These are phyloP conservation scores for Dinoponera quadriceps DNA, from an alignment of 1,140 invertebrate genomes.

Conservation along the genomic window DNA sequence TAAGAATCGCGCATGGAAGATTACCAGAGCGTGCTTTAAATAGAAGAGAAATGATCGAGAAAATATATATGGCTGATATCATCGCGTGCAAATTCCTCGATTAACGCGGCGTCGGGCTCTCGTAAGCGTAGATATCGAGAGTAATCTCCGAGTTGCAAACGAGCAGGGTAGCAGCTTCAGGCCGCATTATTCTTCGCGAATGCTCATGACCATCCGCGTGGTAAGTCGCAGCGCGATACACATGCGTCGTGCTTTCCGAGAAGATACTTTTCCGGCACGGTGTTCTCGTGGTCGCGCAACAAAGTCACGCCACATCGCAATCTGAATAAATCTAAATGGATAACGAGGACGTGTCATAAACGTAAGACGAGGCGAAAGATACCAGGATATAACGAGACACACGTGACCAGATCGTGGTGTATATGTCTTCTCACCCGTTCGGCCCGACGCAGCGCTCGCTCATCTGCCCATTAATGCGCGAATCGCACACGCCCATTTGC, in stretches of 20 bases:
- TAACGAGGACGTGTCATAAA: conserved; percentile 51
- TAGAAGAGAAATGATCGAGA: too few relatives aligned
- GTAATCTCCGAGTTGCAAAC: not conserved
- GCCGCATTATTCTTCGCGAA: not conserved
- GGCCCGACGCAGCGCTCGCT: conserved; percentile 30
- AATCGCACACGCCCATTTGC: conserved; percentile 77
- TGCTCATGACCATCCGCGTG: not conserved
- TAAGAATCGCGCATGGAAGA: not conserved
- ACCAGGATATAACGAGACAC: conserved; percentile 61
- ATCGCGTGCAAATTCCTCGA: not conserved
- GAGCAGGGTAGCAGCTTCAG: not conserved
- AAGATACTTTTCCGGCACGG: conserved; percentile 6
- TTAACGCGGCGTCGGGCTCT: not conserved
- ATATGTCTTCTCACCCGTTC: conserved; percentile 52
- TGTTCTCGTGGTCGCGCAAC: conserved; percentile 29
- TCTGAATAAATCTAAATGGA: conserved; percentile 57
- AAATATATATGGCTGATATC: not conserved
- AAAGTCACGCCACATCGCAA: conserved; percentile 51
- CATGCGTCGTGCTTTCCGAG: not conserved
- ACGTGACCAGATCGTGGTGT: conserved; percentile 60
- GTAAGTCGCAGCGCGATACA: not conserved
- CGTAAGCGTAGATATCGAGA: not conserved
- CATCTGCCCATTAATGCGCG: conserved; percentile 77
- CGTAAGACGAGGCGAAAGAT: conserved; percentile 37
- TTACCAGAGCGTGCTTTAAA: not conserved